These are phyloP conservation scores for Hypomecis atomaria DNA, from an alignment of 2,888 invertebrate species.

Conservation along the genomic window DNA sequence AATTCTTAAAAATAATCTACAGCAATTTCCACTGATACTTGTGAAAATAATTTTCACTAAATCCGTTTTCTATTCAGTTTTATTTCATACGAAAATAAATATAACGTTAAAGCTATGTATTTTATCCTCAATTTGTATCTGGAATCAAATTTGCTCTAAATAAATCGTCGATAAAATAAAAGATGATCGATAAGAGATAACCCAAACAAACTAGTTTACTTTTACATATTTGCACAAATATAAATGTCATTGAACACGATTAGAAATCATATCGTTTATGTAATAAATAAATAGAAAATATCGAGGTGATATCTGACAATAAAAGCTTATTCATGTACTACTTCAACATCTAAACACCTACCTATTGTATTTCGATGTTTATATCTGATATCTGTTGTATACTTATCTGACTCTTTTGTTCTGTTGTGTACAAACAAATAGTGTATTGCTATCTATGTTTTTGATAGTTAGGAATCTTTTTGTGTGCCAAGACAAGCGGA, in stretches of 20 bases:
- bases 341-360: constrained; percentile 16
- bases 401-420: constrained; percentile 39
- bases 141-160: neutral
- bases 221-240: neutral
- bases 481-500: neutral
- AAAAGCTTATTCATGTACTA: constrained; percentile 13
- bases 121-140: neutral
- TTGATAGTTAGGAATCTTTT: neutral
- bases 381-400: constrained; percentile 36
- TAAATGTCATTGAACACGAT: constrained; percentile 6
- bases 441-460: constrained; percentile 27
- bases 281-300: constrained; percentile 17
- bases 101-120: too few species aligned
- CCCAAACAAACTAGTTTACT: neutral
- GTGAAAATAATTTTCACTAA: too few species aligned
- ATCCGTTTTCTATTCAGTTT: too few species aligned
- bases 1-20: too few species aligned
- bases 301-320: constrained; percentile 15
- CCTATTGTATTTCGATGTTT: constrained; percentile 36
- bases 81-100: too few species aligned
- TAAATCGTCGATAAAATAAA: constrained; percentile 1
- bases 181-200: neutral
- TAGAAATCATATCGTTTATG: constrained; percentile 16
- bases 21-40: too few species aligned
- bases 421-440: constrained; percentile 37